Base-by-base conservation (phyloP, 2,888 invertebrate species). In the Macrosoma leucophasiata region DNA sequence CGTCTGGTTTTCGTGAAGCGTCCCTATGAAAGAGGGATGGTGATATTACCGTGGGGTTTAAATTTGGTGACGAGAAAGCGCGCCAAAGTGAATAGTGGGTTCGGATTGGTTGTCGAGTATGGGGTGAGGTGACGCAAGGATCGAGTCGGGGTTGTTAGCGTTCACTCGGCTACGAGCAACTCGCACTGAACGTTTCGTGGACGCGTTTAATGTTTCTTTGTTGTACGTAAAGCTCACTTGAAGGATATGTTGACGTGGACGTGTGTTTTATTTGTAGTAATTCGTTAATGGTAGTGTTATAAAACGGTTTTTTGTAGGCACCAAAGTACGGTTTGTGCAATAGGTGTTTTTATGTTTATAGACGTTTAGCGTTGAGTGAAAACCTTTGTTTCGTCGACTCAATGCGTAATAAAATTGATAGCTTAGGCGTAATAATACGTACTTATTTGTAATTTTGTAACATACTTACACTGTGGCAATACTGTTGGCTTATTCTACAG, bases 121-220 rank as follows among this genome's bases (percentile, higher is more conserved):
- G 79, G 84, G 84, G 84, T 84, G 84, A 84, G 78, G 73, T 82
- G 84, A 81, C 78, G 82, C 77, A 76, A 76, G 67, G 58, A 60
- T 49, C 51, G 62, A 58, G 64, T 59, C 68, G 71, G 82, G 82
- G 81, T 81, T 81, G 82, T 72, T 73, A 75, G 72, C 76, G 75
- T 73, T 82, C 84, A 84, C 74, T 84, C 68, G 67, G 70, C 65
- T 62, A 58, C 63, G 61, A 62, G 68, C 76, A 61, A 65, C 66
- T 66, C 61, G 55, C 61, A 62, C 69, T 63, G 60, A 62, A 64
- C 61, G 58, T 52, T 62, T 59, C 61, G 61, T 67, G 64, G 58
- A 57, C 62, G 64, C 54, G 60, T 64, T 66, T 66, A 62, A 71
- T 72, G 66, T 65, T 58, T 46, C 64, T 69, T 69, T 64, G 68